Evolutionary conservation across 2,113 vertebrate genomes (phyloP).

Genomic region (Pelusios castaneus): DNA sequence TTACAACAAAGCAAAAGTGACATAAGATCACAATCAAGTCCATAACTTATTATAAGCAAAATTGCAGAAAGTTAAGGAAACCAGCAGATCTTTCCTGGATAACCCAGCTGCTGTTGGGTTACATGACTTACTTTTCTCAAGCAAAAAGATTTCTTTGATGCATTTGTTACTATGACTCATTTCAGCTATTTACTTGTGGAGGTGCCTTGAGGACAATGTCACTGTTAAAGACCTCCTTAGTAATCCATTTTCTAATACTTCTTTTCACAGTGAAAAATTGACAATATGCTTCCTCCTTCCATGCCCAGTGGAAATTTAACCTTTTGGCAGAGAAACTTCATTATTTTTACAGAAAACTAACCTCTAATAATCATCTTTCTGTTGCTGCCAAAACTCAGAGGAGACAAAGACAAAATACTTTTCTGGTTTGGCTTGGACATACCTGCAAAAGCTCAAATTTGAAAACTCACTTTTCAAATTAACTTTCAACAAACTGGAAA

Average conservation of each 20-base stretch:
- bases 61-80: not conserved
- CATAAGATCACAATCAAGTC: not conserved
- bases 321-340: not conserved
- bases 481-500: conserved; percentile 14
- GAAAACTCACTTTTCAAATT: conserved; percentile 9
- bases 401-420: not conserved
- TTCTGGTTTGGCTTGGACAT: not conserved
- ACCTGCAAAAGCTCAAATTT: not conserved
- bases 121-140: not conserved
- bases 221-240: not conserved
- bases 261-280: not conserved
- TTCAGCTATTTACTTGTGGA: not conserved
- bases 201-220: not conserved
- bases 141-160: not conserved
- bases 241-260: not conserved
- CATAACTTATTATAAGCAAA: not conserved
- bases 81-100: not conserved
- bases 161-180: not conserved
- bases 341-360: not conserved
- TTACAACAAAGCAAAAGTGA: not conserved
- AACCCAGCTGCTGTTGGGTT: not conserved
- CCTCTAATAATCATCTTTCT: not conserved
- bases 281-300: not conserved
- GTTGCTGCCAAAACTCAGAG: conserved; percentile 7
- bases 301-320: not conserved